Evolutionary conservation across 1,140 invertebrate genomes (phyloP).

Genomic region (Zaprionus taronus): DNA sequence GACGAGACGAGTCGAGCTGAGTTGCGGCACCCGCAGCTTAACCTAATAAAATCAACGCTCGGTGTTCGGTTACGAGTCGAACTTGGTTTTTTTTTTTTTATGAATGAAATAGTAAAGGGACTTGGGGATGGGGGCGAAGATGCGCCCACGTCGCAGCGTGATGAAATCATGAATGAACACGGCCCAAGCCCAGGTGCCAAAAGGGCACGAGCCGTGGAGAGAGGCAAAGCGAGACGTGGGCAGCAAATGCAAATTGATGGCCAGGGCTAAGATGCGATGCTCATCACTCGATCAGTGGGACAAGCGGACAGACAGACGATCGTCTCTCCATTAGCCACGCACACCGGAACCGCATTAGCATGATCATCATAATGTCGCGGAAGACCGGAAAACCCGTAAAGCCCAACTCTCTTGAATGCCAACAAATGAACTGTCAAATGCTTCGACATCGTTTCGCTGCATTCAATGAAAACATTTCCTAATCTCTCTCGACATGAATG

Average conservation of each 20-base stretch:
- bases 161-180: constrained; percentile 74
- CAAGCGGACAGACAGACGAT: background rate
- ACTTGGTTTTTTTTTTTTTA: constrained; percentile 35
- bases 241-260: constrained; percentile 82
- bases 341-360: constrained; percentile 81
- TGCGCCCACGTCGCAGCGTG: constrained; percentile 67
- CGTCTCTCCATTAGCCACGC: constrained; percentile 54
- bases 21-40: constrained; percentile 45
- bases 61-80: constrained; percentile 61
- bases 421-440: constrained; percentile 82
- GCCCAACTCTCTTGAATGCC: constrained; percentile 52
- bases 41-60: constrained; percentile 74
- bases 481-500: constrained; percentile 53
- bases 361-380: constrained; percentile 40
- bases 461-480: constrained; percentile 70
- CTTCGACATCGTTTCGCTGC: constrained; percentile 55
- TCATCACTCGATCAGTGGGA: constrained; percentile 20
- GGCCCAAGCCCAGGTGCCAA: constrained; percentile 68
- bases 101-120: constrained; percentile 67
- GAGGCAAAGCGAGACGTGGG: constrained; percentile 37
- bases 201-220: constrained; percentile 67
- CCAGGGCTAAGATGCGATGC: constrained; percentile 60
- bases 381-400: constrained; percentile 65
- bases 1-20: constrained; percentile 3
- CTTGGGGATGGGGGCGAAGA: constrained; percentile 41